Percentiles rank a stretch among this genome's conserved stretches.
Conservation (phyloP, 2,888 invertebrate genomes). For the Eutolmus rufibarbis region DNA sequence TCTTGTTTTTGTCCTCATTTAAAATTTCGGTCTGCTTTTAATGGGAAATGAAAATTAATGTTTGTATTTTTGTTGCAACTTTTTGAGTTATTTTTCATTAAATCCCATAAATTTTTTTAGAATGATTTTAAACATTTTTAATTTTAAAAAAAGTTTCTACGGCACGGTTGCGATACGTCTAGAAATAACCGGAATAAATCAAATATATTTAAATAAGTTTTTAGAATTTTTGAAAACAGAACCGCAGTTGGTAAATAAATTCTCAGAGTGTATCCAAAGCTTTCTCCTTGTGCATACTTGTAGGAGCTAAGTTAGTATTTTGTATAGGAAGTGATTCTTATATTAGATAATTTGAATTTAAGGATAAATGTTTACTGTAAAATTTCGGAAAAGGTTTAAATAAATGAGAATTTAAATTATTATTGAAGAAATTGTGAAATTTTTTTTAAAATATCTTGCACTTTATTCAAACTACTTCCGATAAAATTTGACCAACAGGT, state of each 20-base stretch:
- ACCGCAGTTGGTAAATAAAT: background rate
- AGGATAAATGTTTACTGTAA: too few relatives aligned
- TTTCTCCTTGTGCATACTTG: background rate
- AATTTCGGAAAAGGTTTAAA: background rate
- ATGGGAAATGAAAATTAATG: too few relatives aligned
- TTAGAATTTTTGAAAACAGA: background rate
- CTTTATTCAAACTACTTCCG: background rate
- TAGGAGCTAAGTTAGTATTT: background rate
- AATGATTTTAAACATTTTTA: too few relatives aligned
- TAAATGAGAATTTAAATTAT: background rate
- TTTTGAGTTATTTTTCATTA: too few relatives aligned
- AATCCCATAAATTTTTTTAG: too few relatives aligned
- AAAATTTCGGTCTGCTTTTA: too few relatives aligned
- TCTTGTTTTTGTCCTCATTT: too few relatives aligned
- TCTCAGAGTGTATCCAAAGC: background rate
- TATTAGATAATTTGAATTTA: background rate
- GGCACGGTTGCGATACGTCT: too few relatives aligned
- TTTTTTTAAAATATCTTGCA: too few relatives aligned
- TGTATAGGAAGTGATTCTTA: background rate
- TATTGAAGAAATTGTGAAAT: background rate
- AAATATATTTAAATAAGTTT: background rate
- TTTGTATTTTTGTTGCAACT: too few relatives aligned
- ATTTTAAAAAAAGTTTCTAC: too few relatives aligned
- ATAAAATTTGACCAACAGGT: background rate
- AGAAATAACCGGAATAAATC: too few relatives aligned